These are phyloP conservation scores for Cyaniris semiargus DNA, from an alignment of 2,888 invertebrate species.

Conservation along the genomic window DNA sequence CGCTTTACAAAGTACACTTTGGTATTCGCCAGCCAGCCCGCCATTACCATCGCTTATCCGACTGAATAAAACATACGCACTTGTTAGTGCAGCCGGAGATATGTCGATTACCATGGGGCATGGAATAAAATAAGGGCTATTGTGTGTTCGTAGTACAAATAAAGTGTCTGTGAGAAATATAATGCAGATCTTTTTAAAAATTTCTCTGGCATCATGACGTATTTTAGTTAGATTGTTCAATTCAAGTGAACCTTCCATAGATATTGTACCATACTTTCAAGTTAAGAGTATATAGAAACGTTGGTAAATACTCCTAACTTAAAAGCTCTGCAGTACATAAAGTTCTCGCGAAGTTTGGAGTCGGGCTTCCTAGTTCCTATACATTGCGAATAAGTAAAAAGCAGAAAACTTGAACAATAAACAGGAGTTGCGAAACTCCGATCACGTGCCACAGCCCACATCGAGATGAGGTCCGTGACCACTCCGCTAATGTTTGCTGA, in stretches of 20 bases:
- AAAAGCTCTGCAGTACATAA: neutral
- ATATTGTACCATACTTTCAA: too few relatives aligned
- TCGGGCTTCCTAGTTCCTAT: neutral
- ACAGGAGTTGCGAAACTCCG: neutral
- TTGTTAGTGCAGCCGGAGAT: neutral
- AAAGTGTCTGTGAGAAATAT: neutral
- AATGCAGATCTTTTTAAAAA: neutral
- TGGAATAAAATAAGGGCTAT: neutral
- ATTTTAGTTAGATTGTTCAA: too few relatives aligned
- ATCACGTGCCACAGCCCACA: conserved; percentile 3
- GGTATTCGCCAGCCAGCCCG: conserved; percentile 51
- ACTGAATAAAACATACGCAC: conserved; percentile 36
- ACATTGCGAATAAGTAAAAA: conserved; percentile 10
- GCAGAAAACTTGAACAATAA: neutral
- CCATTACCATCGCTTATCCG: conserved; percentile 50
- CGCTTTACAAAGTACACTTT: conserved; percentile 56
- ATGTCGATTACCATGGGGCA: neutral
- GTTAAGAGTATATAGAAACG: neutral
- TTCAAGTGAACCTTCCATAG: neutral
- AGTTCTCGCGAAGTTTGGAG: neutral
- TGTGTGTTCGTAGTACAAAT: neutral
- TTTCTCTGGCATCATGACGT: too few relatives aligned
- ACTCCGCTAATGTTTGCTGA: conserved; percentile 1
- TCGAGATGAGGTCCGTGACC: conserved; percentile 2
- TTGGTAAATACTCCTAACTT: neutral